These are phyloP conservation scores for Pedionomus torquatus DNA, from an alignment of 2,113 vertebrate genomes.

Conservation along the genomic window DNA sequence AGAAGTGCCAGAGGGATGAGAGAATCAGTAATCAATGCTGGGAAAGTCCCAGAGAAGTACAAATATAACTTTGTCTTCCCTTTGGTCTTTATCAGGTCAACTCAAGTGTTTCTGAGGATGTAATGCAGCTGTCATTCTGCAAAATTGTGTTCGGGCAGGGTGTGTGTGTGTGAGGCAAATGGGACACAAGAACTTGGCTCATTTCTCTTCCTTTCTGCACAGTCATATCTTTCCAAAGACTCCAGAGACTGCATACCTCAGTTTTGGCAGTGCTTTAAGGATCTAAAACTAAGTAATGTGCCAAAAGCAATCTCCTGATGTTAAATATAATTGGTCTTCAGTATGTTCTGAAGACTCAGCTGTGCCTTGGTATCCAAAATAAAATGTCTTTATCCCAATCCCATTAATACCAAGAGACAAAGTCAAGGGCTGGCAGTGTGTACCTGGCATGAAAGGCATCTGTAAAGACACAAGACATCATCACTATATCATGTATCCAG, in stretches of 20 bases:
- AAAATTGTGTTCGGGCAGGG: neutral
- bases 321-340: conserved; percentile 53
- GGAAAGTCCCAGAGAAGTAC: conserved; percentile 45
- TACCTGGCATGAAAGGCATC: neutral
- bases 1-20: conserved; percentile 22
- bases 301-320: conserved; percentile 40
- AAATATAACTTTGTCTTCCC: conserved; percentile 8
- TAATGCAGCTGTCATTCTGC: conserved; percentile 41
- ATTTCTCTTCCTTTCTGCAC: conserved; percentile 35
- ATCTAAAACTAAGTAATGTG: conserved; percentile 34
- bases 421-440: neutral
- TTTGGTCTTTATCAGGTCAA: conserved; percentile 27
- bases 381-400: neutral
- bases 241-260: conserved; percentile 27
- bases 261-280: conserved; percentile 30
- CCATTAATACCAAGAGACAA: neutral
- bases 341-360: neutral
- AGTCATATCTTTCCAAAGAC: conserved; percentile 42
- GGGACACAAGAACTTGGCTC: conserved; percentile 33
- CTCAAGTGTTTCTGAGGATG: conserved; percentile 20
- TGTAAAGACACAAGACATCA: neutral
- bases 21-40: conserved; percentile 44
- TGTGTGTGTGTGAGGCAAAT: neutral
- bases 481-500: rapidly evolving
- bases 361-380: neutral